Evolutionary conservation across 64 coral and sea anemone genomes (phyloP), one percentile per base, ranked within the genome.

Genomic region (Stichodactyla mertensii): DNA sequence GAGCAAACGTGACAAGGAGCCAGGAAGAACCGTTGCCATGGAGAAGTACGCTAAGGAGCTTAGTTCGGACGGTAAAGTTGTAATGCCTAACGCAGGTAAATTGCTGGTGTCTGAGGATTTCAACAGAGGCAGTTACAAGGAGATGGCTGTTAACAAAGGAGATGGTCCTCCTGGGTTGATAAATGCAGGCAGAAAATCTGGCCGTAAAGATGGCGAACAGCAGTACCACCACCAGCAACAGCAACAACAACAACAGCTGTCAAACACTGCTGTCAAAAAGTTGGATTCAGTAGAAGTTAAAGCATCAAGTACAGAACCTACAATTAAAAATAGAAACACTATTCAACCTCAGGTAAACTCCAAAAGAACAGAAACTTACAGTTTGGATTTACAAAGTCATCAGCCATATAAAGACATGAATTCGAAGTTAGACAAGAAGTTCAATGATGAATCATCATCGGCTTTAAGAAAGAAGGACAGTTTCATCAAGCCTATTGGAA

Each of bases 131-230:
- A 84, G 67, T 7, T 86, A 87, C 16, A 77, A 90, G 64, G 94
- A 90, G 57, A 83, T 93, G 79, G 60, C 87, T 52, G 94, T 83
- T 6, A 93, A 61, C 23, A 97, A 97, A 89, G 80, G 61, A 26
- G 82, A 90, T 85, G 94, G 94, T 0, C 94, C 94, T 14, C 94
- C 91, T 31, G 26, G 8, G 13, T 57, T 19, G 6, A n/a, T 77
- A 11, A 77, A 90, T 52, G 23, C 56, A 61, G 28, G 51, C 51
- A 86, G 78, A 16, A 90, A 54, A 36, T 86, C 9, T 51, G 51
- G 59, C 54, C 64, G 24, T 51, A 86, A 57, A 23, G 55, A 77
- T 79, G 86, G 60, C 61, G 80, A 54, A 83, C 52, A 1, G 71
- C 83, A 51, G 80, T 24, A 55, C 54, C 55, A 11, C n/a, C 55